Conservation (phyloP, 2,113 vertebrate species). For the Hylia prasina region DNA sequence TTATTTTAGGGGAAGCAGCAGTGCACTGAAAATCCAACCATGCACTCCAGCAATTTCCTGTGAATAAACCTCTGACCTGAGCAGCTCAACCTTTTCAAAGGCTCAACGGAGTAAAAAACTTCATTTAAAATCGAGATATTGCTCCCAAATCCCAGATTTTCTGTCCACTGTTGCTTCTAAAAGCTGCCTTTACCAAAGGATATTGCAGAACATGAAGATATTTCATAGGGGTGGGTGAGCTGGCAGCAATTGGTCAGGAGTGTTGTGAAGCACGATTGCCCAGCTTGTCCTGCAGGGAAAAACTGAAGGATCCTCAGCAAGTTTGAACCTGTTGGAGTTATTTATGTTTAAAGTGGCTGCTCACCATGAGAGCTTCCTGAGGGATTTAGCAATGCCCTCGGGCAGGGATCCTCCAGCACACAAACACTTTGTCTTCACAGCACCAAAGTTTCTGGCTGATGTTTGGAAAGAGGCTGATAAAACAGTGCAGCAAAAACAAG, state of each 20-base stretch:
- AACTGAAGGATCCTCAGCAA: background rate
- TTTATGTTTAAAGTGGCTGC: background rate
- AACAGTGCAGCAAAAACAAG: background rate
- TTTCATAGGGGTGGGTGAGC: background rate
- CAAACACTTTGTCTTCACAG: background rate
- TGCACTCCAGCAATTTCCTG: background rate
- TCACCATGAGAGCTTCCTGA: background rate
- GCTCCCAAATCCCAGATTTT: background rate
- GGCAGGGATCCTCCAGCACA: background rate
- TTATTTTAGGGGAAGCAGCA: background rate
- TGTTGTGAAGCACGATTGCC: background rate
- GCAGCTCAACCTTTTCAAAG: background rate
- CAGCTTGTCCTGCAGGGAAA: background rate
- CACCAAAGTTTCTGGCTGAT: background rate
- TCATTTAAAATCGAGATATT: background rate
- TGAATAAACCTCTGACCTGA: background rate
- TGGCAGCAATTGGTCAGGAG: background rate
- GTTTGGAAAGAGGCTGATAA: background rate
- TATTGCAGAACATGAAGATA: background rate
- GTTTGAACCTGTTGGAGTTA: background rate
- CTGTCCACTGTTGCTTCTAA: background rate
- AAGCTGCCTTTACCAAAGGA: background rate
- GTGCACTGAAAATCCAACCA: background rate
- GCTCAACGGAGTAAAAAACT: background rate
- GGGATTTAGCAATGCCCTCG: background rate